Base-by-base conservation (phyloP, 2,888 invertebrate genomes). In the Amphipyra tragopoginis region DNA sequence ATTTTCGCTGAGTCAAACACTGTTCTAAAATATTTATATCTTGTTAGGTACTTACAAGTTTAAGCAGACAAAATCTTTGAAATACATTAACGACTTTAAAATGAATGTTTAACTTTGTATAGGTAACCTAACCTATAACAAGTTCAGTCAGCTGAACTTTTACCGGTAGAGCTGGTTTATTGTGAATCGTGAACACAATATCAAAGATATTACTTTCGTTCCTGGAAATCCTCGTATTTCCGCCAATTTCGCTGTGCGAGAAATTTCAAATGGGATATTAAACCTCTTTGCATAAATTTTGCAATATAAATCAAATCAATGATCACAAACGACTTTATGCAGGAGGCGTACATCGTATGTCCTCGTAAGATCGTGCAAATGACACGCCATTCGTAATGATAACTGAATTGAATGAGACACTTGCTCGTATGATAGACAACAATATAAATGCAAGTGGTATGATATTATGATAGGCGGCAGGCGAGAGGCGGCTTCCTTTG, bases 401-500 rank as follows among this genome's bases (percentile, higher is more conserved):
- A 34, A 10, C 33, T 33, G 33, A 10, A 44, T 40, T n/a, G 15
- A 1, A 11, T 26, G 34, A 40, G 51, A 29, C 14, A 52, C 29
- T 38, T n/a, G 26, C 5, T 44, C 8, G 14, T n/a, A 33, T n/a
- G 33, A 10, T 9, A 21, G 26, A 15, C 26, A 21, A 40, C 36
- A 40, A 42, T 9, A 43, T 34, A 13, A 44, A 43, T n/a, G 36
- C 39, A 13, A 43, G 15, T 38, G 26, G 38, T 34, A 26, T 9
- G 47, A 33, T 34, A 34, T 47, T 47, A 34, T 42, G 67, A 39
- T 21, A 57, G 48, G 52, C 38, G 53, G 50, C 48, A 15, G 73
- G 44, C 58, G 49, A 50, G 57, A 34, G 52, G 56, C 67, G 61
- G 58, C 59, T 59, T 62, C 73, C 77, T 74, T 42, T 53, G 65